Evolutionary conservation across 2,797 vertebrate genomes (phyloP), one percentile per base, ranked within the genome.

Genomic region (Alectoris magna): DNA sequence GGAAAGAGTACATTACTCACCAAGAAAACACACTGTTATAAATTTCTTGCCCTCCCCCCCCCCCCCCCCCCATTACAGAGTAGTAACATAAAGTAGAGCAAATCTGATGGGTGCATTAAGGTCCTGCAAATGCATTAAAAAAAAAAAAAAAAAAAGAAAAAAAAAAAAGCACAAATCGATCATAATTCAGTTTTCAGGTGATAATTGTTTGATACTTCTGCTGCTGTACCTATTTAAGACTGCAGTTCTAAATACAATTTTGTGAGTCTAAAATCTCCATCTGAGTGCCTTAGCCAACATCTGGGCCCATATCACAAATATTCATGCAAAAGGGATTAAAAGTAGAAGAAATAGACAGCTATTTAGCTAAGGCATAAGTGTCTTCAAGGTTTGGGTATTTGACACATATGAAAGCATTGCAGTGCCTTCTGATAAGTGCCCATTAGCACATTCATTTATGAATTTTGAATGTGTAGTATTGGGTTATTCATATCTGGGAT

Each of bases 91-190:
- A 18, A 5, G 3, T 24, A 56, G 44, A 58, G 8, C 21, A 82
- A 46, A 78, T 78, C 19, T 13, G 14, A 55, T 0, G 1, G 14
- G 3, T 87, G 1, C 23, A 76, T 53, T 59, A 68, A 46, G 9
- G 67, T 77, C 39, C 36, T 48, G 7, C 21, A 24, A 70, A 39
- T 44, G 5, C 8, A 48, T 55, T 23, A 12, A 58, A 73, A 48
- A 11, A 1, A 4, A 69, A 44, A 18, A n/a, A 48, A 11, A 1
- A 4, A n/a, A n/a, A n/a, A n/a, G 59, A 41, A 41, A 11, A 1
- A 4, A 39, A 39, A 39, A 39, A 63, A 41, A 14, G 10, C 56
- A 58, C 14, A 74, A 66, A 43, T 2, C 22, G 3, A 56, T 48
- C 23, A 8, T 18, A 75, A 44, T 56, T 75, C 49, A 58, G 26